These are phyloP conservation scores for Druceiella hillmani DNA, from an alignment of 2,888 invertebrate species.

Conservation along the genomic window DNA sequence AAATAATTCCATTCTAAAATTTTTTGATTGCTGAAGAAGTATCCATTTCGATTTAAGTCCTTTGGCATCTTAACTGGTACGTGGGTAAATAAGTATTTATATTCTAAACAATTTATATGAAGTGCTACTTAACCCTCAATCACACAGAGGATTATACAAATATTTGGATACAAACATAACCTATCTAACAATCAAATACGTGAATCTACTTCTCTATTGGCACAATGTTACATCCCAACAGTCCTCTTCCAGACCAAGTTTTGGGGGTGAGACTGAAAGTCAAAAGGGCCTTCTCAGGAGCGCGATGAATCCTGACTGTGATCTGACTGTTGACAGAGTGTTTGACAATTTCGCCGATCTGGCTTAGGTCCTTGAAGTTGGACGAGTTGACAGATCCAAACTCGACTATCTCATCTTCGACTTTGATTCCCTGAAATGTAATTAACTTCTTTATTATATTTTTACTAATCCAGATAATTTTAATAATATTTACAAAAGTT, in stretches of 20 bases:
- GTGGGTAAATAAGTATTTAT: too few species aligned
- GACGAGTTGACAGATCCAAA: constrained; percentile 70
- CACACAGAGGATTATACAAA: too few species aligned
- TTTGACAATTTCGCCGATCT: constrained; percentile 64
- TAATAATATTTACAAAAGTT: too few species aligned
- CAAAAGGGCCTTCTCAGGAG: too few species aligned
- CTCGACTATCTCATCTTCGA: constrained; percentile 64
- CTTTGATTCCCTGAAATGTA: constrained; percentile 60
- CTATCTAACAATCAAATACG: too few species aligned
- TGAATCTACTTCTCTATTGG: constrained; percentile 32
- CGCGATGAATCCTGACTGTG: constrained; percentile 45
- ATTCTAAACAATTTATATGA: too few species aligned
- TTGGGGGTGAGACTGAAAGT: constrained; percentile 62
- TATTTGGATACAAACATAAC: too few species aligned
- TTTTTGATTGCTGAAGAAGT: too few species aligned
- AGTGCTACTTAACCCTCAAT: too few species aligned
- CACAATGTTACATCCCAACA: constrained; percentile 69
- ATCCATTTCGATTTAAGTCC: too few species aligned
- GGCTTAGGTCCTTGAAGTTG: constrained; percentile 64
- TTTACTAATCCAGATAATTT: not conserved
- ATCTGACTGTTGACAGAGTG: constrained; percentile 55
- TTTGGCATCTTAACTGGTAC: too few species aligned
- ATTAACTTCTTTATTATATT: not conserved
- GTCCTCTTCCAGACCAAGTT: constrained; percentile 72
- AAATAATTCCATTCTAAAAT: too few species aligned